These are phyloP conservation scores for Plutomurus gul DNA, from an alignment of 1,140 invertebrate species.

Conservation along the genomic window DNA sequence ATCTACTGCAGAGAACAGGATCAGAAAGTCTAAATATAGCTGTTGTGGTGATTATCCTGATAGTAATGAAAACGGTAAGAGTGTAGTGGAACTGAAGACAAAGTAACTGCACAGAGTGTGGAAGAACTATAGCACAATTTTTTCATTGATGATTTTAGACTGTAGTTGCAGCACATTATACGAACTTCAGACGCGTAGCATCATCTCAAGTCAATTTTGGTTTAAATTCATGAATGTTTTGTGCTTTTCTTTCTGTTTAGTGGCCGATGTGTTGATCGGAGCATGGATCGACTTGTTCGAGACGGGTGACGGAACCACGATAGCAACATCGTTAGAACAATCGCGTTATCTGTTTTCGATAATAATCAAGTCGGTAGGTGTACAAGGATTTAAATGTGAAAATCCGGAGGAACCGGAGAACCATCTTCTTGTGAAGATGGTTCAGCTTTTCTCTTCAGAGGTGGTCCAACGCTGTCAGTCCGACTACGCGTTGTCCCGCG, in stretches of 20 bases:
- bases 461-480: constrained; percentile 50
- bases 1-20: no score
- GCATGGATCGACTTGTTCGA: constrained; percentile 53
- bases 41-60: background rate
- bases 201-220: background rate
- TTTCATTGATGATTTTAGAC: no score
- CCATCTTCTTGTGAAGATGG: constrained; percentile 44
- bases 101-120: no score
- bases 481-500: constrained; percentile 41
- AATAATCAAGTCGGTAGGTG: constrained; percentile 52
- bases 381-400: constrained; percentile 46
- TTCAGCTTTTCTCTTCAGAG: constrained; percentile 49
- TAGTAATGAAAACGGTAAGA: background rate
- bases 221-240: background rate
- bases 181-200: no score
- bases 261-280: constrained; percentile 48
- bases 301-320: constrained; percentile 51
- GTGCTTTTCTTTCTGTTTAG: no score
- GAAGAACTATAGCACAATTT: no score
- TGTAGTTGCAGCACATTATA: no score
- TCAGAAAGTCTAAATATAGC: background rate
- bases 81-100: no score
- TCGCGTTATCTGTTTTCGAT: constrained; percentile 48
- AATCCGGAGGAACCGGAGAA: constrained; percentile 49
- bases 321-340: constrained; percentile 50